Conservation (phyloP, 2,888 invertebrate genomes). For the Cataglyphis albicans region DNA sequence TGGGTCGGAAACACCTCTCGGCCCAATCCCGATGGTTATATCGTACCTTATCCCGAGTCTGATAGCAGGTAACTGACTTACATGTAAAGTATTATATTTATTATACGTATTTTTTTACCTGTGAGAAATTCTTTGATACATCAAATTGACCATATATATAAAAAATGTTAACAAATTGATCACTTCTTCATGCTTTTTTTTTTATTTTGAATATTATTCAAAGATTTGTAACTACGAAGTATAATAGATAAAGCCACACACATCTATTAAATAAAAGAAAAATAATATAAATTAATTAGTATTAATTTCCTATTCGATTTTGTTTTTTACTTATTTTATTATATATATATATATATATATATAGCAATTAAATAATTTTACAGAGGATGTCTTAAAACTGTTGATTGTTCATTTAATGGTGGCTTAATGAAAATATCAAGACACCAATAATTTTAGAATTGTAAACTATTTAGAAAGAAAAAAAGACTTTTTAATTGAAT, state of each 20-base stretch:
- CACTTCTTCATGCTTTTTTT: background rate
- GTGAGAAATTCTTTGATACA: background rate
- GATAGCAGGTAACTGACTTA: conserved; percentile 90
- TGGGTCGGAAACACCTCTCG: conserved; percentile 94
- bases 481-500: background rate
- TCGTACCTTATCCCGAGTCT: conserved; percentile 95
- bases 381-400: background rate
- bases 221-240: background rate
- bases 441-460: background rate
- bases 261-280: background rate
- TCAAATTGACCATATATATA: background rate
- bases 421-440: background rate
- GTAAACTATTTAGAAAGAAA: background rate
- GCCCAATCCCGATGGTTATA: conserved; percentile 93
- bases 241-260: background rate
- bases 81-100: background rate
- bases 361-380: background rate
- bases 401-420: background rate
- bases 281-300: background rate
- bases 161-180: conserved; percentile 18
- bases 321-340: background rate
- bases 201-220: background rate
- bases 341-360: too few species aligned
- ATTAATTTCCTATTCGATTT: background rate
- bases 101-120: background rate